Evolutionary conservation across 2,888 invertebrate species (phyloP), one percentile per base, ranked within the genome.

Genomic region (Camponotus fellah): DNA sequence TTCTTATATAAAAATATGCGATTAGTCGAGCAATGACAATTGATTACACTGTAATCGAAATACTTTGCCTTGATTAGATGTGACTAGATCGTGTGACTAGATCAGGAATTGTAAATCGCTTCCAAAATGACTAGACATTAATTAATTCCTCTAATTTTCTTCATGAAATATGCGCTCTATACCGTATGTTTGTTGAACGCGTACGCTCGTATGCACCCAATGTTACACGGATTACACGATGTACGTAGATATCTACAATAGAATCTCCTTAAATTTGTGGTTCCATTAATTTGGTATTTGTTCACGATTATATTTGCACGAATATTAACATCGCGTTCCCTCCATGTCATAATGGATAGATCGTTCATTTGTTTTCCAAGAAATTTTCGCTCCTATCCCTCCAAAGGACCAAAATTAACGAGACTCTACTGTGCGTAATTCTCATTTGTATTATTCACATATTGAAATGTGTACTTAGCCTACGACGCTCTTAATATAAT

Each of bases 71-170:
- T 86, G 87, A 91, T 90, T 91, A 89, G 82, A 87, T 91, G 82
- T 86, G 87, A 91, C 90, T 91, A 89, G 83, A 88, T 91, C 82
- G 86, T 88, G 90, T 92, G 93, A 93, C 93, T 93, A 93, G 93
- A 90, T 91, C 91, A 89, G 91, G 90, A 91, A 92, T 92, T 88
- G 90, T 92, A 91, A 92, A 92, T 89, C 87, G 90, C 89, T 88
- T 93, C 86, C 86, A 91, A 91, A 92, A 91, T 93, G 93, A 94
- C 93, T 94, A 94, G 94, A 93, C 83, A 79, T 53, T 53, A 88
- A 86, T 83, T 87, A 89, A 88, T 86, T 84, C 75, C 40, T 71
- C 85, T 87, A 87, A 85, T 77, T 84, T 26, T 26, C 26, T 26
- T 76, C 88, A 86, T 69, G 79, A 84, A 83, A 79, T 84, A 37